Evolutionary conservation across 2,113 vertebrate species (phyloP).

Genomic region (Chauna torquata): DNA sequence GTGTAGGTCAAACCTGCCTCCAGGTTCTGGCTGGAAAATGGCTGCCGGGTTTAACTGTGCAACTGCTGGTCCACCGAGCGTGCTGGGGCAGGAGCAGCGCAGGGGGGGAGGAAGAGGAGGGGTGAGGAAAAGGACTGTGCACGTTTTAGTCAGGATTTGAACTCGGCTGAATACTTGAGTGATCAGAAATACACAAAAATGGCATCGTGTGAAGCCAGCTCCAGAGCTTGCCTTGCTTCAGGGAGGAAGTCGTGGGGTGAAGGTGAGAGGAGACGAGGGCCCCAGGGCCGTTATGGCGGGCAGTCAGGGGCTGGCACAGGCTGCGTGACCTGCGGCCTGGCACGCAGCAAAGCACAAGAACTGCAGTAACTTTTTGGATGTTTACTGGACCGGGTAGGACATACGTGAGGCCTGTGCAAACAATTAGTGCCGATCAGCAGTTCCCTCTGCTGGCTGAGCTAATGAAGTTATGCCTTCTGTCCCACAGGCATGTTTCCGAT

Average conservation of each 20-base stretch:
- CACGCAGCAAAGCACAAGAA: not conserved
- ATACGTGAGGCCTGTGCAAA: not conserved
- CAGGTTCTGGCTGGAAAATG: not conserved
- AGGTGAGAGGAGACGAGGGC: not conserved
- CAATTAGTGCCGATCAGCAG: slow-evolving; percentile 45
- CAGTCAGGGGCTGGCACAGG: not conserved
- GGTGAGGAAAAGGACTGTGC: fast-evolving
- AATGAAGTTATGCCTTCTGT: not conserved
- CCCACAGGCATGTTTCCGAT: not conserved
- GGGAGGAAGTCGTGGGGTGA: not conserved
- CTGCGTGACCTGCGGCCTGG: not conserved
- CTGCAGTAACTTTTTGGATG: not conserved
- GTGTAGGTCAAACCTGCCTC: not conserved
- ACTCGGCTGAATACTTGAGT: not conserved
- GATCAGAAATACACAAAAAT: not conserved
- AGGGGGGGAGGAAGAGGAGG: not conserved
- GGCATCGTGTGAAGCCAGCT: not conserved
- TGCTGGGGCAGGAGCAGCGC: not conserved
- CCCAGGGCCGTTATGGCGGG: not conserved
- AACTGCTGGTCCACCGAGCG: not conserved
- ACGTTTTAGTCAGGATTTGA: not conserved
- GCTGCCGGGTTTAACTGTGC: not conserved
- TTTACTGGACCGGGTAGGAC: not conserved
- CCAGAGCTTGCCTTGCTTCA: not conserved
- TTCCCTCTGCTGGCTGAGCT: slow-evolving; percentile 64